phyloP scores from a whole-genome alignment of 2,888 invertebrate genomes.

The Leptogaster cylindrica region DNA sequence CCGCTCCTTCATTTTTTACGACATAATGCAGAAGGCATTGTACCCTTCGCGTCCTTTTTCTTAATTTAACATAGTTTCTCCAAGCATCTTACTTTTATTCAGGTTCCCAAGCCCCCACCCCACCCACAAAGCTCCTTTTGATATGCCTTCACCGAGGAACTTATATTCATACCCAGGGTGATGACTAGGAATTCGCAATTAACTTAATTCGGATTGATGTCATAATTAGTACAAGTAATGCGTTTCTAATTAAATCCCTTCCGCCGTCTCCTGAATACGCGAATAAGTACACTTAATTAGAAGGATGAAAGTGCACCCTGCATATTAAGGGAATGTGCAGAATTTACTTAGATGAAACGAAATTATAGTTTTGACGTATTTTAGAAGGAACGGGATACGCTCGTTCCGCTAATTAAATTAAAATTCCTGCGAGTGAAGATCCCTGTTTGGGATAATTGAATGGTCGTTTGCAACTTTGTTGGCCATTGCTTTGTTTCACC shows the following conservation, averaged over 20 bases:
- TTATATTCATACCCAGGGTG: constrained; percentile 28
- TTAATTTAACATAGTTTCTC: constrained; percentile 32
- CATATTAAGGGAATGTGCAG: constrained; percentile 16
- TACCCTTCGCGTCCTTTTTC: constrained; percentile 27
- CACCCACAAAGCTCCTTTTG: constrained; percentile 6
- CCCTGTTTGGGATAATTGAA: not conserved
- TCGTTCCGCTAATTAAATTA: not conserved
- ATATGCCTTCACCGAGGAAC: constrained; percentile 1
- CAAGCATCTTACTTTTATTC: constrained; percentile 26
- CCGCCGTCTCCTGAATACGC: constrained; percentile 24
- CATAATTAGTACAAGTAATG: constrained; percentile 43
- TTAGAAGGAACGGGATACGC: not conserved
- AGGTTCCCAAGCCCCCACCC: not conserved
- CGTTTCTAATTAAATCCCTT: constrained; percentile 42
- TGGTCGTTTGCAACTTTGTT: not conserved
- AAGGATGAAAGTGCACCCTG: constrained; percentile 24
- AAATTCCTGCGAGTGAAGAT: not conserved
- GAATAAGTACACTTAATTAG: constrained; percentile 35
- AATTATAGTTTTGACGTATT: constrained; percentile 26
- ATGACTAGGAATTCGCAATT: constrained; percentile 39
- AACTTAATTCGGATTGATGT: constrained; percentile 43
- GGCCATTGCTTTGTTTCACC: not conserved
- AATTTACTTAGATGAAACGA: constrained; percentile 17
- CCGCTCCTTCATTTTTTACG: constrained; percentile 20
- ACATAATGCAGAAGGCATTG: constrained; percentile 30